Conservation (phyloP, 2,797 vertebrate species). For the Anolis apletophallus region DNA sequence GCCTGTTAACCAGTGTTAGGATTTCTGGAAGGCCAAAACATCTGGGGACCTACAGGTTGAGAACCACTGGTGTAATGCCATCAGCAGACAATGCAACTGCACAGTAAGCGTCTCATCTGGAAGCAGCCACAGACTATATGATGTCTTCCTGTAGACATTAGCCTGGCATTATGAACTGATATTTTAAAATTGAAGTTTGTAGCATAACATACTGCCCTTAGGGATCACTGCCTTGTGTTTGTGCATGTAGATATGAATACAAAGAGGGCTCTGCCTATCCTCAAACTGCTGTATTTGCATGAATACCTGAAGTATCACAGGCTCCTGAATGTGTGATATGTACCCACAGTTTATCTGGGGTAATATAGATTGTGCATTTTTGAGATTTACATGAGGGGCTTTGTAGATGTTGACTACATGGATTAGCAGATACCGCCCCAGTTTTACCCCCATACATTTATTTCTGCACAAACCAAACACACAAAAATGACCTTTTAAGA, state of each 20-base stretch:
- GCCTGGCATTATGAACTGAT: conserved; percentile 1
- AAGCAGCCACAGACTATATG: conserved; percentile 36
- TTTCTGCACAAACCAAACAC: neutral
- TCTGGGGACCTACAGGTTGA: too few relatives aligned
- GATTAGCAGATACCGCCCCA: conserved; percentile 4
- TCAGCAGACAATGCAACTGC: neutral
- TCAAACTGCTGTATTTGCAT: neutral
- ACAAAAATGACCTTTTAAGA: neutral
- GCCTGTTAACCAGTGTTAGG: too few relatives aligned
- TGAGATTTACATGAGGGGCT: neutral
- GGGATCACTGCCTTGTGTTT: neutral
- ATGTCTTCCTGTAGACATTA: conserved; percentile 26
- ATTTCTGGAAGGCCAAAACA: neutral
- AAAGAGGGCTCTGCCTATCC: neutral
- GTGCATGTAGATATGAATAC: neutral
- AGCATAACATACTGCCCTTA: conserved; percentile 10
- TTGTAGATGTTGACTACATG: neutral
- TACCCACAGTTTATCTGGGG: neutral
- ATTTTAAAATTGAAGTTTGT: conserved; percentile 40
- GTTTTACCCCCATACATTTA: neutral
- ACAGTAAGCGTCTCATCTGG: neutral
- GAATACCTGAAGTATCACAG: neutral
- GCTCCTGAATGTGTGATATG: neutral
- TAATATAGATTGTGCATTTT: neutral
- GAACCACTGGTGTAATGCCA: neutral